phyloP scores from a whole-genome alignment of 2,888 invertebrate genomes.

The Pandemis cinnamomeana region DNA sequence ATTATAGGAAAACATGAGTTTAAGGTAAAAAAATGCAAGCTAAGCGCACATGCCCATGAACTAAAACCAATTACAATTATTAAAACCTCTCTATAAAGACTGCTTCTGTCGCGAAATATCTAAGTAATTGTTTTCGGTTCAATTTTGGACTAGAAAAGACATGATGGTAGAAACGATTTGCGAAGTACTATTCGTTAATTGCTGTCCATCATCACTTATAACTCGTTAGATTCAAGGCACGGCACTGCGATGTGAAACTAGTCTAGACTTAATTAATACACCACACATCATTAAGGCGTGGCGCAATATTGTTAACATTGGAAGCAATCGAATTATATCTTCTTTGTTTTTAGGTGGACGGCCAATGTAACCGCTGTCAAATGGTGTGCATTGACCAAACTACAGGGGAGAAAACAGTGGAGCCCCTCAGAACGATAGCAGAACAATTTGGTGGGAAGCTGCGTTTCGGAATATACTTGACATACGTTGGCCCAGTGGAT shows the following conservation, averaged over 20 bases:
- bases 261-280: too few species aligned
- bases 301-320: neutral
- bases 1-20: constrained; percentile 87
- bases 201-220: neutral
- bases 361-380: constrained; percentile 95
- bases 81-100: too few species aligned
- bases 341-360: constrained; percentile 85
- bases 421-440: constrained; percentile 91
- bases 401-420: constrained; percentile 91
- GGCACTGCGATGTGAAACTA: neutral
- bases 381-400: constrained; percentile 98
- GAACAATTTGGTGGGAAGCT: constrained; percentile 90
- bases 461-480: constrained; percentile 92
- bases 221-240: neutral
- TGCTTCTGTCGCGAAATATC: too few species aligned
- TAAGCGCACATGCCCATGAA: neutral
- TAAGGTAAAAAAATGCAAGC: constrained; percentile 76
- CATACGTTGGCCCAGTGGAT: constrained; percentile 68
- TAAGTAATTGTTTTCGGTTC: too few species aligned
- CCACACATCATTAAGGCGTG: too few species aligned
- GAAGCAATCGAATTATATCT: neutral
- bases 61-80: too few species aligned
- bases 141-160: too few species aligned
- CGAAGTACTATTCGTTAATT: too few species aligned
- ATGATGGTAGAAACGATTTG: too few species aligned